Conservation (phyloP, 2,113 vertebrate species). For the Calypte anna region DNA sequence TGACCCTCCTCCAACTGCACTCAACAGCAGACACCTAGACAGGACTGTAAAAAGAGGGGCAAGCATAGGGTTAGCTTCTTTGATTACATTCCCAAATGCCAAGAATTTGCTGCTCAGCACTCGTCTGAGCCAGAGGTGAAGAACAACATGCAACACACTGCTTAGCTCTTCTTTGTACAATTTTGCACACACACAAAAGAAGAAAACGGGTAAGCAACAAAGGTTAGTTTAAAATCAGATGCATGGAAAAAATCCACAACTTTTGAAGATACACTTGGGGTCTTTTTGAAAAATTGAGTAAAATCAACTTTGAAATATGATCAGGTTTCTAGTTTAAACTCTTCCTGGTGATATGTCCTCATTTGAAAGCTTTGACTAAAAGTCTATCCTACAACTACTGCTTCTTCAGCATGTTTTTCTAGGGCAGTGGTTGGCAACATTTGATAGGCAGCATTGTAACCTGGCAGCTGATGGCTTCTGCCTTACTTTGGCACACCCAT, state of each 20-base stretch:
- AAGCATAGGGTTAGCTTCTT: background rate
- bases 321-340: background rate
- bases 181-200: background rate
- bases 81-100: background rate
- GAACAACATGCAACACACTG: background rate
- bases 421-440: background rate
- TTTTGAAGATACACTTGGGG: background rate
- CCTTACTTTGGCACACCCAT: background rate
- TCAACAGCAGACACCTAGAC: background rate
- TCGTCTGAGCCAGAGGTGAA: background rate
- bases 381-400: background rate
- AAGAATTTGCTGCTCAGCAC: background rate
- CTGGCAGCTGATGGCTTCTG: background rate
- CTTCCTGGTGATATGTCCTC: background rate
- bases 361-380: background rate
- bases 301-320: background rate
- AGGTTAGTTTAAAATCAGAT: background rate
- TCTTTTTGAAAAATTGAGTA: background rate
- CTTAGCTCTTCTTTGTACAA: background rate
- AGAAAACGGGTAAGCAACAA: background rate
- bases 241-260: background rate
- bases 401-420: background rate
- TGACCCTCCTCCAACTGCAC: background rate
- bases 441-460: background rate
- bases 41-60: background rate